Conservation (phyloP, 2,797 vertebrate genomes). For the Pelodytes ibericus region DNA sequence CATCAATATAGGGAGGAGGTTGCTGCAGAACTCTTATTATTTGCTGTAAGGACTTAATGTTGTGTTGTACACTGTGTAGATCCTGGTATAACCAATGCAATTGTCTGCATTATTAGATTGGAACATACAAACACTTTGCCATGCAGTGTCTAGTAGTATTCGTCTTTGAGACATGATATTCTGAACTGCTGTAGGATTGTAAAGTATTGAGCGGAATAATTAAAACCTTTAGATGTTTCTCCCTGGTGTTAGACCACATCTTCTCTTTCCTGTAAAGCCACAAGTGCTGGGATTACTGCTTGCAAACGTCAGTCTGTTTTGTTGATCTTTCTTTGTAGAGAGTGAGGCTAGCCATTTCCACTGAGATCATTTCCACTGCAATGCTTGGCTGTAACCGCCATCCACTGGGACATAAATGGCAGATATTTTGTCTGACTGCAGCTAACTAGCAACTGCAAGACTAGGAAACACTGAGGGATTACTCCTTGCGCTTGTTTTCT, state of each 20-base stretch:
- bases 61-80: no score
- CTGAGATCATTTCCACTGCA: constrained; percentile 34
- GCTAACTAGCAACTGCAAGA: neutral
- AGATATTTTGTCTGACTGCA: constrained; percentile 20
- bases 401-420: neutral
- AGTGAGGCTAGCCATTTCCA: constrained; percentile 17
- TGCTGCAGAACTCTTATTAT: no score
- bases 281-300: constrained; percentile 38
- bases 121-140: no score
- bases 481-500: neutral
- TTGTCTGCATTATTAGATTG: no score
- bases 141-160: no score
- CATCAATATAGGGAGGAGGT: no score
- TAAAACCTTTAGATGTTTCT: neutral
- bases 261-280: constrained; percentile 34
- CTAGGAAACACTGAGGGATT: neutral
- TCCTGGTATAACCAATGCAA: no score
- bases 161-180: no score
- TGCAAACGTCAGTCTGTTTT: constrained; percentile 34
- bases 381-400: constrained; percentile 5
- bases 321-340: constrained; percentile 36
- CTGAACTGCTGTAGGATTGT: neutral
- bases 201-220: neutral
- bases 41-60: no score
- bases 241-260: constrained; percentile 11